A percentile compares a stretch with the other conserved stretches of the same genome.
phyloP scores from a whole-genome alignment of 2,797 vertebrate genomes.

The Acrossocheilus wenchowensis region DNA sequence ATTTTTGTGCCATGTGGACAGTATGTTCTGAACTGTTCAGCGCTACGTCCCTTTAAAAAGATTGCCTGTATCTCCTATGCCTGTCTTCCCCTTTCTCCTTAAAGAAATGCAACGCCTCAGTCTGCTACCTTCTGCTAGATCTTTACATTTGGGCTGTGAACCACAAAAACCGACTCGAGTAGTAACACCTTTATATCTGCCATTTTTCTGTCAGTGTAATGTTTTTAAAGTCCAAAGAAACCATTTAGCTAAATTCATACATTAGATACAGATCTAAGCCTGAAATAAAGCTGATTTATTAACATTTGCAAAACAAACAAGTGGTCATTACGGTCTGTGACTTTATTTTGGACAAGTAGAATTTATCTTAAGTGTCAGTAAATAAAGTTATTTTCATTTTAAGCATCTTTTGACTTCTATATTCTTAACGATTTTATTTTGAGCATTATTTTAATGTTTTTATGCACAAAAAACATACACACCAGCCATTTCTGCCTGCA shows the following conservation, averaged over 20 bases:
- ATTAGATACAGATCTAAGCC: conserved; percentile 31
- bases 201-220: conserved; percentile 44
- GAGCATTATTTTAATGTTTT: not conserved
- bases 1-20: conserved; percentile 34
- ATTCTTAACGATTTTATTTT: not conserved
- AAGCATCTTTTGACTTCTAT: not conserved
- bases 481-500: not conserved
- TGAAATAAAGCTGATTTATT: conserved; percentile 51
- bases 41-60: conserved; percentile 44
- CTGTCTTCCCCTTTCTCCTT: conserved; percentile 8
- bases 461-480: not conserved
- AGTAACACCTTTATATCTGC: conserved; percentile 18
- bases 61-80: conserved; percentile 22
- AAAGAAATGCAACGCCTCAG: not conserved
- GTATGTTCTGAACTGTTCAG: conserved; percentile 1
- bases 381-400: conserved; percentile 35
- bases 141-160: conserved; percentile 15
- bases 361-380: conserved; percentile 13
- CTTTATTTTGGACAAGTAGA: conserved; percentile 26
- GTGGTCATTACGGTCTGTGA: conserved; percentile 10
- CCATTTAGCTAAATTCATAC: conserved; percentile 24
- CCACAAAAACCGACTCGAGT: not conserved
- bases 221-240: conserved; percentile 54
- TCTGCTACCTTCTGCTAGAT: conserved; percentile 18
- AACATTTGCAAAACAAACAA: conserved; percentile 30